Evolutionary conservation across 2,797 vertebrate species (phyloP).

Genomic region (Alosa sapidissima): DNA sequence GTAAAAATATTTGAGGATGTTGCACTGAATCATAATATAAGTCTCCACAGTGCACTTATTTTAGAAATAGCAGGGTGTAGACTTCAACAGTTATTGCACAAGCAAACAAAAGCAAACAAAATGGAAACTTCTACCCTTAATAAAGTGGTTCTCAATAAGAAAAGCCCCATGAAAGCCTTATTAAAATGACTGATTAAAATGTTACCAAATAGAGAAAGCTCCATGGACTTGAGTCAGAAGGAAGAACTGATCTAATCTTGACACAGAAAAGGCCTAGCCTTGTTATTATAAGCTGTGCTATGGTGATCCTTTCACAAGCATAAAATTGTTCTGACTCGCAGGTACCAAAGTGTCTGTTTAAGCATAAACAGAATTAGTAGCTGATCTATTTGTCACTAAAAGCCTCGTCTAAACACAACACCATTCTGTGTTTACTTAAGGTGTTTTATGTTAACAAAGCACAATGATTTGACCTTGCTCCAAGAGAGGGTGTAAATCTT

Average conservation of each 20-base stretch:
- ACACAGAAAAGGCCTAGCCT: not conserved
- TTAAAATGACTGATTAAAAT: no score
- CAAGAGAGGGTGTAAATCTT: constrained; percentile 29
- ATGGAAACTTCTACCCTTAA: not conserved
- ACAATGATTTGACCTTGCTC: not conserved
- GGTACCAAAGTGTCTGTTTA: not conserved
- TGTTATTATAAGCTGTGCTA: not conserved
- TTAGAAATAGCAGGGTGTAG: not conserved
- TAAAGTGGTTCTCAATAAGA: not conserved
- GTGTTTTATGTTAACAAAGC: not conserved
- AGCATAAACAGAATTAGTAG: not conserved
- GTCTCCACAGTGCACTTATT: not conserved
- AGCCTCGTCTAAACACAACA: not conserved
- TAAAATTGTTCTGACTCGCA: not conserved
- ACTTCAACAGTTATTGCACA: not conserved
- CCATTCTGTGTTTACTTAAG: not conserved
- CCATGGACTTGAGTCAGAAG: not conserved
- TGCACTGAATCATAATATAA: not conserved
- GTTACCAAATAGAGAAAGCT: not conserved
- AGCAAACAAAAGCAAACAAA: not conserved
- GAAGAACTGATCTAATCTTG: not conserved
- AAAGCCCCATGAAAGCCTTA: no score
- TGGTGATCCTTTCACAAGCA: not conserved
- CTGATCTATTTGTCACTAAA: not conserved
- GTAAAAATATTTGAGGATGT: no score